phyloP scores from a whole-genome alignment of 2,797 vertebrate species.

The Poeciliopsis turneri region DNA sequence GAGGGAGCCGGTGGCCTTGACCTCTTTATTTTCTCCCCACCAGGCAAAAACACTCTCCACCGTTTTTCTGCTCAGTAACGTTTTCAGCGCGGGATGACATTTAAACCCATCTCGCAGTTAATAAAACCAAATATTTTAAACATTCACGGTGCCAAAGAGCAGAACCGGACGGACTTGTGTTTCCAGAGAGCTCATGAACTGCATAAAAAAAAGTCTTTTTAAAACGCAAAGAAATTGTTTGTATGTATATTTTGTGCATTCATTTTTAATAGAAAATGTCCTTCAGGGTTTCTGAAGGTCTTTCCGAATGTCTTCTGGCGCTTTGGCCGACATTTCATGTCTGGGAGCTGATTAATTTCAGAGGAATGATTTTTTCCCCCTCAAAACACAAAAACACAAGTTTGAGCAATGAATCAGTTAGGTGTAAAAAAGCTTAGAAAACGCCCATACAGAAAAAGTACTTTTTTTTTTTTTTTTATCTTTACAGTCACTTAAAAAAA shows the following conservation, averaged over 20 bases:
- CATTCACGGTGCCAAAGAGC: not conserved
- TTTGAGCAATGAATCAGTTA: not conserved
- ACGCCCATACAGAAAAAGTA: too few species aligned
- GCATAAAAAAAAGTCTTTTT: not conserved
- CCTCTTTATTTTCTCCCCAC: conserved; percentile 8
- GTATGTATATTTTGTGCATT: not conserved
- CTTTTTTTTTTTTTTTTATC: too few species aligned
- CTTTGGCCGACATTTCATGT: not conserved
- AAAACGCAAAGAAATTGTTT: not conserved
- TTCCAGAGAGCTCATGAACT: not conserved
- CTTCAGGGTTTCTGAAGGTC: not conserved
- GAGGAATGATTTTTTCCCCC: not conserved
- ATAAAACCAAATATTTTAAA: not conserved
- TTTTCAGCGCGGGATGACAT: not conserved
- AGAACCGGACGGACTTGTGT: not conserved
- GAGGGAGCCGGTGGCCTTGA: not conserved
- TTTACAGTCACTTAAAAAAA: too few species aligned
- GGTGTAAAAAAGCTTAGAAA: not conserved
- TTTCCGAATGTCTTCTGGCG: not conserved
- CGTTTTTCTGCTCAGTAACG: not conserved
- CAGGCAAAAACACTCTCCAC: not conserved
- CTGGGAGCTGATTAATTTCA: not conserved
- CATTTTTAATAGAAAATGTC: not conserved
- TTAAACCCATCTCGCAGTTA: not conserved
- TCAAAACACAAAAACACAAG: not conserved